These are phyloP conservation scores for Argyrosomus japonicus DNA, from an alignment of 2,113 vertebrate species.

Conservation along the genomic window DNA sequence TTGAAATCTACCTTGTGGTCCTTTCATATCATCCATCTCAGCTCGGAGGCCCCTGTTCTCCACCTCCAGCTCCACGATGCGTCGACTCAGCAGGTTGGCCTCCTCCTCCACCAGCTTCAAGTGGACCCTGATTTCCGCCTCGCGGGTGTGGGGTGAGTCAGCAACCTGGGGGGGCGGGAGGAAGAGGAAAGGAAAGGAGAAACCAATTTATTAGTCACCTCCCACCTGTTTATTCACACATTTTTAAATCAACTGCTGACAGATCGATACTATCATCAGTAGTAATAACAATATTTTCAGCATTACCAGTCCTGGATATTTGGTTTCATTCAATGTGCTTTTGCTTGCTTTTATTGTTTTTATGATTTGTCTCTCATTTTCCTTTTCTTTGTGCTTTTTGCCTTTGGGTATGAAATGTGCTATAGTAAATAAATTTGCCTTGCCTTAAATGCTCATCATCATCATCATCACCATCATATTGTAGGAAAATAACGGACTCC, in stretches of 20 bases:
- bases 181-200: too few relatives aligned
- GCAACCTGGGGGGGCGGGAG: slow-evolving; percentile 79
- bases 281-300: not conserved
- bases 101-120: slow-evolving; percentile 98
- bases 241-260: not conserved
- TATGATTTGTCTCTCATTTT: too few relatives aligned
- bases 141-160: slow-evolving; percentile 93
- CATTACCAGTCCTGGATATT: not conserved
- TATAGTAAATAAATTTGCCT: too few relatives aligned
- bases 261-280: too few relatives aligned
- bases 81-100: slow-evolving; percentile 95
- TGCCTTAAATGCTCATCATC: not conserved
- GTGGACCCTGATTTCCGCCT: slow-evolving; percentile 94
- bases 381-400: too few relatives aligned
- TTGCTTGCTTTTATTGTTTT: too few relatives aligned
- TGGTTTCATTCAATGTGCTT: too few relatives aligned
- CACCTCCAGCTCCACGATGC: slow-evolving; percentile 98
- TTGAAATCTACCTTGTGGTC: slow-evolving; percentile 69
- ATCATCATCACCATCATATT: not conserved
- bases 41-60: slow-evolving; percentile 96
- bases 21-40: slow-evolving; percentile 96
- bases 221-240: not conserved
- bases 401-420: too few relatives aligned
- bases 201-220: not conserved
- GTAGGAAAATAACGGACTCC: fast-evolving